Conservation (phyloP, 2,888 invertebrate genomes). For the Drosophila kokeensis region DNA sequence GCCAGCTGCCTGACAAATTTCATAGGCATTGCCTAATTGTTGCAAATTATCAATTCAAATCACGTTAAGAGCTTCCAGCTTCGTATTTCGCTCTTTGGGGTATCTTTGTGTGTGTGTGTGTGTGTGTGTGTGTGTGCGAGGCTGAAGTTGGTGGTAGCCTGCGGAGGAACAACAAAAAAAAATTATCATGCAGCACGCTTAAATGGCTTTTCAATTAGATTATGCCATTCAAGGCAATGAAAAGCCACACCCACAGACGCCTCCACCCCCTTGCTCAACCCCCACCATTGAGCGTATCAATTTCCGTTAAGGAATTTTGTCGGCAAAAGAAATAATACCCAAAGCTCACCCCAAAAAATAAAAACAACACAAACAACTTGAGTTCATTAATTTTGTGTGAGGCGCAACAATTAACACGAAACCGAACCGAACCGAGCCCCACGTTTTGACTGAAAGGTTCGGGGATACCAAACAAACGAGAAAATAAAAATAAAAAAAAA, state of each 20-base stretch:
- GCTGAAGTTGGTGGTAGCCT: not conserved
- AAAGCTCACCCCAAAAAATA: constrained; percentile 46
- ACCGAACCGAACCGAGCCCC: constrained; percentile 50
- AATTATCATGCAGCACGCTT: constrained; percentile 80
- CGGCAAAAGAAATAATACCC: constrained; percentile 26
- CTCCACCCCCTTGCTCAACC: not conserved
- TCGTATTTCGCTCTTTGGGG: constrained; percentile 16
- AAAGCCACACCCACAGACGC: constrained; percentile 39
- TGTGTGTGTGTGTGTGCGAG: not conserved
- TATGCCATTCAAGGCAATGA: constrained; percentile 76
- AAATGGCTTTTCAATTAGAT: constrained; percentile 81
- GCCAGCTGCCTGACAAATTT: constrained; percentile 51
- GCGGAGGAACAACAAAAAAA: constrained; percentile 48
- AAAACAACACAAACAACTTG: constrained; percentile 73
- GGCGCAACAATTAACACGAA: constrained; percentile 81
- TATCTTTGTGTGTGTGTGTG: not conserved
- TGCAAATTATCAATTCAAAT: constrained; percentile 79
- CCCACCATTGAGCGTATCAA: constrained; percentile 69
- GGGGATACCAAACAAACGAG: constrained; percentile 6
- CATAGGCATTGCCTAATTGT: constrained; percentile 64
- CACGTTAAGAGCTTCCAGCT: constrained; percentile 58
- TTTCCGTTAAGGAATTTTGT: constrained; percentile 75
- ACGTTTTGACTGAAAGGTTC: constrained; percentile 23
- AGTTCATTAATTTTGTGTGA: constrained; percentile 79
- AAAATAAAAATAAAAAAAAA: constrained; percentile 13